A percentile compares a stretch with the other conserved stretches of the same genome.
Conservation (phyloP, 2,797 vertebrate species). For the Psittacula derbiana region DNA sequence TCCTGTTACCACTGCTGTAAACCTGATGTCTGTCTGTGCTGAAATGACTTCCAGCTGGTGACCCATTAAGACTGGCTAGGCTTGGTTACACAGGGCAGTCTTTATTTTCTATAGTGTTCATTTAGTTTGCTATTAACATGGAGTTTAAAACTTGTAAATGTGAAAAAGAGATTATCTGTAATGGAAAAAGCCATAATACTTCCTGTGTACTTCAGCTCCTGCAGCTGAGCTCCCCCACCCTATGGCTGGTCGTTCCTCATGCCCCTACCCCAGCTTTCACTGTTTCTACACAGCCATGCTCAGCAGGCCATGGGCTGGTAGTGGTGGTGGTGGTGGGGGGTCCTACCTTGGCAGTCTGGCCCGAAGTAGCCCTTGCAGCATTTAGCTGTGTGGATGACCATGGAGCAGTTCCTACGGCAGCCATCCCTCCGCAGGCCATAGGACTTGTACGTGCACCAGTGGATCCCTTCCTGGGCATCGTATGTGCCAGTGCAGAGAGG, state of each 20-base stretch:
- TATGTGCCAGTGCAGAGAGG: accelerated
- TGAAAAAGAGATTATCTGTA: not conserved
- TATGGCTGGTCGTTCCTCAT: accelerated
- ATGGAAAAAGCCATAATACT: not conserved
- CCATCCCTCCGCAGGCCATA: conserved; percentile 57
- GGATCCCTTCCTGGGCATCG: conserved; percentile 46
- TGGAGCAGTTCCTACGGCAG: conserved; percentile 80
- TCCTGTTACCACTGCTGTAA: not conserved
- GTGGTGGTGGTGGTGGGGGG: no score
- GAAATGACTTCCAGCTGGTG: not conserved
- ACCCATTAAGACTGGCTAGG: accelerated
- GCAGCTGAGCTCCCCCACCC: not conserved
- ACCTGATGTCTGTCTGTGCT: not conserved
- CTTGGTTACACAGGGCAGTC: not conserved
- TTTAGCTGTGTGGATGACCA: conserved; percentile 78
- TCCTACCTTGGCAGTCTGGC: conserved; percentile 88
- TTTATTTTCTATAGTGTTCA: not conserved
- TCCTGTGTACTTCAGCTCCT: not conserved
- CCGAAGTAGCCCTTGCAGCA: conserved; percentile 91
- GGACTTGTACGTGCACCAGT: conserved; percentile 53
- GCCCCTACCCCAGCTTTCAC: accelerated
- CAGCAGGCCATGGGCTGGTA: accelerated
- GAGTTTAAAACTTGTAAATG: not conserved
- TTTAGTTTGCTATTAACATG: not conserved
- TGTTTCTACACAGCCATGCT: accelerated